Evolutionary conservation across 2,113 vertebrate species (phyloP), one percentile per base, ranked within the genome.

Genomic region (Lontra canadensis): DNA sequence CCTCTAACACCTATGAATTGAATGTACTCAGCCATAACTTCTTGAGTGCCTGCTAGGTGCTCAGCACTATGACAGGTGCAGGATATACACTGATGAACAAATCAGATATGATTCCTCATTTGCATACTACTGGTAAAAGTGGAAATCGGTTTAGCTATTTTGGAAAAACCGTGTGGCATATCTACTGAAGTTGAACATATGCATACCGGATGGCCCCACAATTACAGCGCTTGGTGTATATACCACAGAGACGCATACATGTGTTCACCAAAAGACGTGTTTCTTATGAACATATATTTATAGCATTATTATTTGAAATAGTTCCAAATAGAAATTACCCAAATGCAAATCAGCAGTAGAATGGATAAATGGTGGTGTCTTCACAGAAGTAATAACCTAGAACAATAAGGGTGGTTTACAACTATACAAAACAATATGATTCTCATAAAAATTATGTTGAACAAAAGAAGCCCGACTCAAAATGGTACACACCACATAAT

Each of bases 301-400:
- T 78, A 93, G 26, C 10, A 65, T 13, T 14, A n/a, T 87, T 90
- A 82, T 87, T 55, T 87, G n/a, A 55, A 90, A 71, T 52, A 86
- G 49, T 94, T 97, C 25, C 61, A 85, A 69, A 23, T 86, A 89
- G 71, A 96, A 92, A 87, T n/a, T 67, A 83, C 14, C 39, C 67
- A 92, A 67, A 65, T 13, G 8, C 4, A 52, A 31, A 93, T 61
- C 13, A 76, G 34, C 34, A 73, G 52, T 55, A 92, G 88, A 96
- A 86, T 57, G 36, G 6, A 88, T 92, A 65, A 85, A 74, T 23
- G 71, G 9, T 71, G 14, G 20, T 59, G 81, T 78, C 65, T 47
- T 87, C 20, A 31, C 39, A 85, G 8, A 82, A 73, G 23, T 39
- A 47, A 89, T 74, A 44, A 42, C 55, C 21, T 6, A 76, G 1